phyloP scores from a whole-genome alignment of 2,888 invertebrate genomes.

The Drosophila aldrichi region DNA sequence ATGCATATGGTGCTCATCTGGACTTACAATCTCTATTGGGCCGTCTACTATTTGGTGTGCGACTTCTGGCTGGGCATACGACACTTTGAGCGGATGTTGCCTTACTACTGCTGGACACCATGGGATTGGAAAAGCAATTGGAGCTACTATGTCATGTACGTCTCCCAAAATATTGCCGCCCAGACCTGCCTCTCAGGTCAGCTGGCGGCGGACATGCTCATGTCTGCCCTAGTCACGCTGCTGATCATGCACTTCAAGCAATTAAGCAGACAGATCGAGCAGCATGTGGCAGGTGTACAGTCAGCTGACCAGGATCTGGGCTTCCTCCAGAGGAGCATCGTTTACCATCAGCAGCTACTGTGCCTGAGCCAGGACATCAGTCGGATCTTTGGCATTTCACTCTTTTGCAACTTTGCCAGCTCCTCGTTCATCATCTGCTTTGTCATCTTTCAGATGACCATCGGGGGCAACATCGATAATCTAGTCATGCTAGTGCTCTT shows the following conservation, averaged over 20 bases:
- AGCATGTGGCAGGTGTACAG: slow-evolving; percentile 43
- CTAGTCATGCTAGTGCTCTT: slow-evolving; percentile 75
- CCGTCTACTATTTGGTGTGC: slow-evolving; percentile 66
- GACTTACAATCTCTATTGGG: slow-evolving; percentile 80
- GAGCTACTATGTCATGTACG: slow-evolving; percentile 72
- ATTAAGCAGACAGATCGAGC: slow-evolving; percentile 57
- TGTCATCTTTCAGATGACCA: slow-evolving; percentile 81
- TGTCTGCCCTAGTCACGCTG: slow-evolving; percentile 77
- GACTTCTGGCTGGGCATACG: slow-evolving; percentile 59
- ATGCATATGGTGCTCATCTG: slow-evolving; percentile 75
- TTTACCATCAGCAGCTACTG: slow-evolving; percentile 69
- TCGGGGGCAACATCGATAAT: slow-evolving; percentile 67
- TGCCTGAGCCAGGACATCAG: slow-evolving; percentile 64
- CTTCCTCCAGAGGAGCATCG: slow-evolving; percentile 57
- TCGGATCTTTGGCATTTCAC: slow-evolving; percentile 77
- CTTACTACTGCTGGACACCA: slow-evolving; percentile 76
- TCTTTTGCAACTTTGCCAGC: slow-evolving; percentile 78
- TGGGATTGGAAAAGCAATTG: slow-evolving; percentile 73
- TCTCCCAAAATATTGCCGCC: slow-evolving; percentile 70
- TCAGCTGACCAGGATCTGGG: slow-evolving; percentile 39
- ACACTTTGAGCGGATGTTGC: slow-evolving; percentile 61
- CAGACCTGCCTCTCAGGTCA: slow-evolving; percentile 75
- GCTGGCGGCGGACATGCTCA: slow-evolving; percentile 78
- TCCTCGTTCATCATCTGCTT: slow-evolving; percentile 82
- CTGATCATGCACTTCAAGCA: slow-evolving; percentile 83